phyloP scores from a whole-genome alignment of 2,888 invertebrate genomes.

The Dynastes hyllus region DNA sequence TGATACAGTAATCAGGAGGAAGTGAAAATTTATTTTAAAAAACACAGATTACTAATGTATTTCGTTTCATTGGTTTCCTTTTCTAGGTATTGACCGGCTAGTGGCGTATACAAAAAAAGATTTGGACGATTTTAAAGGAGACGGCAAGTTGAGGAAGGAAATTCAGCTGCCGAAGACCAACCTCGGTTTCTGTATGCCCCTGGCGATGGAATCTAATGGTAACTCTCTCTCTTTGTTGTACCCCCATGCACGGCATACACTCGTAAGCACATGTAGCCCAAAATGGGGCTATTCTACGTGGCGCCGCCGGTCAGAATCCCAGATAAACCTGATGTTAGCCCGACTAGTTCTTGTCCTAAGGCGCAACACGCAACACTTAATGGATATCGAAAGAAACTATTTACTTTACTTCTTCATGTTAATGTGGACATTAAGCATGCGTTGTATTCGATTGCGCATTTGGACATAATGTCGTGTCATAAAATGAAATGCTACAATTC shows the following conservation, averaged over 20 bases:
- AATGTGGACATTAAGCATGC: slow-evolving; percentile 51
- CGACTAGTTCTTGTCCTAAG: slow-evolving; percentile 55
- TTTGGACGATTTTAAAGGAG: slow-evolving; percentile 80
- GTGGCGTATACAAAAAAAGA: slow-evolving; percentile 88
- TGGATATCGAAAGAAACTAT: slow-evolving; percentile 60
- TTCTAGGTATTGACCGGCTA: slow-evolving; percentile 82
- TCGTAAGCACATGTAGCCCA: slow-evolving; percentile 58
- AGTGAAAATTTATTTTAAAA: too few relatives aligned
- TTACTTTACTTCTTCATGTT: slow-evolving; percentile 55
- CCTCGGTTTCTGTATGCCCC: slow-evolving; percentile 85
- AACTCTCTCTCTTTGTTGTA: slow-evolving; percentile 60
- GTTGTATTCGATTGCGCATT: slow-evolving; percentile 36
- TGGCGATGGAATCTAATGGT: slow-evolving; percentile 91
- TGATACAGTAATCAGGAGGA: too few relatives aligned
- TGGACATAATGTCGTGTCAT: slow-evolving; percentile 13
- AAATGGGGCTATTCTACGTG: slow-evolving; percentile 59
- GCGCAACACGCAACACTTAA: slow-evolving; percentile 59
- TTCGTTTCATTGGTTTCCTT: slow-evolving; percentile 17
- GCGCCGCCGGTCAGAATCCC: slow-evolving; percentile 61
- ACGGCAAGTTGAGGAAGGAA: slow-evolving; percentile 81
- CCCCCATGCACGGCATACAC: slow-evolving; percentile 40
- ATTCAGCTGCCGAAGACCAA: slow-evolving; percentile 84
- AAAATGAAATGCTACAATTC: slow-evolving; percentile 22
- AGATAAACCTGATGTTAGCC: slow-evolving; percentile 61
- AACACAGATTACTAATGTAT: too few relatives aligned